Conservation (phyloP, 2,888 invertebrate species). For the Volucella bombylans region DNA sequence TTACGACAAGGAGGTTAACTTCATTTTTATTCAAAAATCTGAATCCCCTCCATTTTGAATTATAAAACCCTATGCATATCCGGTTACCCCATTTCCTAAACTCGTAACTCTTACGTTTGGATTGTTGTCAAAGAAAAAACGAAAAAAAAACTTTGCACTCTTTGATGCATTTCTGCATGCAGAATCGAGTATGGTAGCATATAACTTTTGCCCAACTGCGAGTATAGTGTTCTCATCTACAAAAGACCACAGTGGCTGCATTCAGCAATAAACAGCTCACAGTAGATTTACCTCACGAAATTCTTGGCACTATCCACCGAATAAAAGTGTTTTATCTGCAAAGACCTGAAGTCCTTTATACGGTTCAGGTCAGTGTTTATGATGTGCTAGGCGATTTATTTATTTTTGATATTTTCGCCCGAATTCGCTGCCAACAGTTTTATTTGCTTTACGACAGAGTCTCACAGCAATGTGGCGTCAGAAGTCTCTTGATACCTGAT, state of each 20-base stretch:
- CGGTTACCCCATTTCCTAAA: conserved; percentile 17
- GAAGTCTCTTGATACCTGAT: conserved; percentile 3
- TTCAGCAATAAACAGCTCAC: conserved; percentile 68
- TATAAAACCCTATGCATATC: no score
- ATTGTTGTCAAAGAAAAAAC: conserved; percentile 25
- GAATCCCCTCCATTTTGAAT: no score
- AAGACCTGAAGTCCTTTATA: conserved; percentile 52
- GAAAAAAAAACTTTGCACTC: conserved; percentile 15
- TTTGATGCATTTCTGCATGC: conserved; percentile 33
- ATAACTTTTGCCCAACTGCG: conserved; percentile 2
- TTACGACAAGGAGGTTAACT: no score
- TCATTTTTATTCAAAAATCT: no score
- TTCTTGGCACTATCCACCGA: conserved; percentile 57
- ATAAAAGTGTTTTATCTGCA: conserved; percentile 71
- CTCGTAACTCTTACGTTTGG: conserved; percentile 43
- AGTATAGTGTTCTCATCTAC: conserved; percentile 26
- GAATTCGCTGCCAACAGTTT: conserved; percentile 54
- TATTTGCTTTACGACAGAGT: conserved; percentile 12
- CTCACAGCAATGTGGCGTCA: conserved; percentile 20
- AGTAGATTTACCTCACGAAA: conserved; percentile 70
- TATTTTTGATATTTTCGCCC: conserved; percentile 59
- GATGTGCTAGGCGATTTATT: conserved; percentile 64
- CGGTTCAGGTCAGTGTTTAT: conserved; percentile 72
- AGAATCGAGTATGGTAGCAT: background rate
- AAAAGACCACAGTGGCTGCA: conserved; percentile 34